Evolutionary conservation across 2,113 vertebrate genomes (phyloP).

Genomic region (Eonycteris spelaea): DNA sequence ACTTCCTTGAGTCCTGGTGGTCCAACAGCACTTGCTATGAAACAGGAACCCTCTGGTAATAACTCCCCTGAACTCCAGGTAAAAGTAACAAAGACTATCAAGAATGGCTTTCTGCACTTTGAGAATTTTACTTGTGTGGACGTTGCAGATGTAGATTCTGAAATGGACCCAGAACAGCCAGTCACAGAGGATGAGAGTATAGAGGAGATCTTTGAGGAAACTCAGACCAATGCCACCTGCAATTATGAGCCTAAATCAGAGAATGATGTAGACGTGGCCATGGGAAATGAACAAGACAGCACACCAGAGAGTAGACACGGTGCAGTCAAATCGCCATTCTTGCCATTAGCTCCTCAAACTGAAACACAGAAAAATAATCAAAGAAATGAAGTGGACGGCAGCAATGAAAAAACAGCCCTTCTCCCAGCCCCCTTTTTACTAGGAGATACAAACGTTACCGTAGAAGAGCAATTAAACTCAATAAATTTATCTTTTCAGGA

Average conservation of each 20-base stretch:
- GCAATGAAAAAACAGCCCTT: constrained; percentile 68
- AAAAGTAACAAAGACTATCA: constrained; percentile 74
- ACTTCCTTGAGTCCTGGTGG: constrained; percentile 71
- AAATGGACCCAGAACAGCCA: constrained; percentile 76
- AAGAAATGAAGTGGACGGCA: constrained; percentile 73
- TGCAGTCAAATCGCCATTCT: constrained; percentile 70
- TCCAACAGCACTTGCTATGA: constrained; percentile 71
- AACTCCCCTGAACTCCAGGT: constrained; percentile 76
- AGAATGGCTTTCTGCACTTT: constrained; percentile 77
- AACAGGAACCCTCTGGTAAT: constrained; percentile 72
- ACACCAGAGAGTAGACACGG: constrained; percentile 68
- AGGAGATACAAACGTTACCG: constrained; percentile 66
- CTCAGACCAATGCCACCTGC: constrained; percentile 72
- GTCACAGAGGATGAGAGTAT: constrained; percentile 74
- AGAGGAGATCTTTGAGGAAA: constrained; percentile 73
- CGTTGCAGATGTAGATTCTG: constrained; percentile 75
- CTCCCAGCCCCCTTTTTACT: constrained; percentile 70
- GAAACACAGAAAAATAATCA: constrained; percentile 75
- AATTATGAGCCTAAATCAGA: constrained; percentile 72
- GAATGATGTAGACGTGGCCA: constrained; percentile 66
- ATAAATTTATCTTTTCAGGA: constrained; percentile 78
- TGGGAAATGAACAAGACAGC: constrained; percentile 72
- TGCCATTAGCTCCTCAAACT: constrained; percentile 69
- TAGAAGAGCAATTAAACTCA: constrained; percentile 75
- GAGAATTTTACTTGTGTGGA: constrained; percentile 75